A percentile compares a stretch with the other conserved stretches of the same genome.
Evolutionary conservation across 2,113 vertebrate genomes (phyloP).

Genomic region (Rousettus leschenaultii): DNA sequence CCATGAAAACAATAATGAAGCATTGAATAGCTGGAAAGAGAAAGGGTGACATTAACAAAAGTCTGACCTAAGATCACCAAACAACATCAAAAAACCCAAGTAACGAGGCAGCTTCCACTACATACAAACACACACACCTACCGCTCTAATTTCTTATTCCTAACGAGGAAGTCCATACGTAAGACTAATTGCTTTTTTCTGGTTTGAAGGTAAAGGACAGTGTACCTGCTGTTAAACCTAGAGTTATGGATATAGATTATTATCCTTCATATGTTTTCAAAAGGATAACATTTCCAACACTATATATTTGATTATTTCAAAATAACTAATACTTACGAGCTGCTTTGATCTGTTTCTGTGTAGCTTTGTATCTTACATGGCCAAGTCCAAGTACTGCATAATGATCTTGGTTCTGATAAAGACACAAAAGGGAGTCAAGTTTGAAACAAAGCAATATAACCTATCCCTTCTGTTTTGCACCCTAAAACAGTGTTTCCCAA

Average conservation of each 20-base stretch:
- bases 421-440: slow-evolving; percentile 33
- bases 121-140: not conserved
- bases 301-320: slow-evolving; percentile 27
- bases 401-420: slow-evolving; percentile 96
- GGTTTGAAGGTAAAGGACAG: not conserved
- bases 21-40: not conserved
- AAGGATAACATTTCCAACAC: not conserved
- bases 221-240: not conserved
- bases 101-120: not conserved
- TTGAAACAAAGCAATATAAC: not conserved
- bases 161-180: not conserved
- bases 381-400: slow-evolving; percentile 94
- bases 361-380: slow-evolving; percentile 93
- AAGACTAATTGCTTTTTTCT: not conserved
- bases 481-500: not conserved
- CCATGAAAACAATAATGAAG: not conserved
- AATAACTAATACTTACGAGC: slow-evolving; percentile 91
- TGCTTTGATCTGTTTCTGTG: slow-evolving; percentile 98
- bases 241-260: not conserved
- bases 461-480: not conserved
- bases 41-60: not conserved
- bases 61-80: not conserved
- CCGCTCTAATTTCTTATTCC: not conserved
- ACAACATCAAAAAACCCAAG: not conserved
- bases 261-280: not conserved